phyloP scores from a whole-genome alignment of 2,888 invertebrate species.

The Nephrotoma appendiculata region DNA sequence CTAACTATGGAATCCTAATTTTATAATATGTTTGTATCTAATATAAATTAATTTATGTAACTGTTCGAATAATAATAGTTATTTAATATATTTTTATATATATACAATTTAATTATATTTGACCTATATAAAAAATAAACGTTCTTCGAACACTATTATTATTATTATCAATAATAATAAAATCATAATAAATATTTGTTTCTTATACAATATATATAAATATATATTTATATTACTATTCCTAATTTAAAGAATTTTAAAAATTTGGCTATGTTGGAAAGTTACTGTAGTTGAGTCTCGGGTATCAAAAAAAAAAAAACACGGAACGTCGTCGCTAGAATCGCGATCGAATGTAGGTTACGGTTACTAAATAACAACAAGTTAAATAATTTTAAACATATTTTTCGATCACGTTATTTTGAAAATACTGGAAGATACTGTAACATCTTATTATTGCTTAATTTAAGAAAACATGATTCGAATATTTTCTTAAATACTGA shows the following conservation, averaged over 20 bases:
- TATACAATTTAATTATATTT: not conserved
- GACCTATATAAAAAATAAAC: constrained; percentile 1
- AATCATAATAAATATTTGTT: not conserved
- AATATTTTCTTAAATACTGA: not conserved
- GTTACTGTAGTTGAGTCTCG: not conserved
- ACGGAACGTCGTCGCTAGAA: not conserved
- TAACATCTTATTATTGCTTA: not conserved
- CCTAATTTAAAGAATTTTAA: not conserved
- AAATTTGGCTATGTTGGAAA: not conserved
- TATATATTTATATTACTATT: not conserved
- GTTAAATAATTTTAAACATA: not conserved
- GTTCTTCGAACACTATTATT: not conserved
- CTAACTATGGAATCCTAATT: not conserved
- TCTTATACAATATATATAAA: not conserved
- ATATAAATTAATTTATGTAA: not conserved
- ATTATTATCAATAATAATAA: not conserved
- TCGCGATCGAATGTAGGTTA: not conserved
- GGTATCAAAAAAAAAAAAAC: not conserved
- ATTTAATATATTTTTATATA: not conserved
- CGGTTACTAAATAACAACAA: not conserved
- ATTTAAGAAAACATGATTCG: not conserved
- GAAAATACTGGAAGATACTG: not conserved
- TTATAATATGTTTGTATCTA: not conserved
- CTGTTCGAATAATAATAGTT: not conserved
- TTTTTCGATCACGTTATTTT: not conserved